Conservation (phyloP, 2,113 vertebrate species). For the Catharus minimus region DNA sequence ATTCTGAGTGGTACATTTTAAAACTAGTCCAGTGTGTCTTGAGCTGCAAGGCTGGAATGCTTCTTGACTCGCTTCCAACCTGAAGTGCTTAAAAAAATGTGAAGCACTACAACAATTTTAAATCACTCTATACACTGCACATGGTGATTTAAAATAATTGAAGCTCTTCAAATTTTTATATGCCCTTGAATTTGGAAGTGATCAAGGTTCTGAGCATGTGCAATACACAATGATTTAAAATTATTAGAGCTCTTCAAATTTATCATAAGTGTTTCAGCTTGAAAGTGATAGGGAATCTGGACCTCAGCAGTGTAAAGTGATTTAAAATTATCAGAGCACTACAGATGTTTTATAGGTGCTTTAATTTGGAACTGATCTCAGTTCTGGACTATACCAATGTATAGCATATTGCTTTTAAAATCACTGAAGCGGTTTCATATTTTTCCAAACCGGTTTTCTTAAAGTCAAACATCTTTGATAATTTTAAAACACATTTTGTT, state of each 20-base stretch:
- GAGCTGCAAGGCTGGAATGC: constrained; percentile 53
- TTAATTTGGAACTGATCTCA: constrained; percentile 65
- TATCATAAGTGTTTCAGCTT: constrained; percentile 68
- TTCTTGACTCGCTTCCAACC: constrained; percentile 74
- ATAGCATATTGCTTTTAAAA: constrained; percentile 41
- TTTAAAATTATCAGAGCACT: constrained; percentile 71
- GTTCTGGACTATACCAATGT: constrained; percentile 45
- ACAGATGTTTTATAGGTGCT: constrained; percentile 70
- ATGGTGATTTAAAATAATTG: constrained; percentile 84
- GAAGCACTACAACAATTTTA: constrained; percentile 80
- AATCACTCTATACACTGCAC: constrained; percentile 73
- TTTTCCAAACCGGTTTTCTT: constrained; percentile 26
- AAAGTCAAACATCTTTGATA: constrained; percentile 47
- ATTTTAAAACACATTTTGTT: constrained; percentile 55
- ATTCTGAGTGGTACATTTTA: constrained; percentile 18
- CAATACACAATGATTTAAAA: constrained; percentile 72
- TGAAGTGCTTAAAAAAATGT: constrained; percentile 78
- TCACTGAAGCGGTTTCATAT: neutral
- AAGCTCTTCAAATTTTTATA: constrained; percentile 83
- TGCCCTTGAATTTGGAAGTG: constrained; percentile 78
- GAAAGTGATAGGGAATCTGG: constrained; percentile 68
- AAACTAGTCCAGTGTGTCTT: constrained; percentile 51
- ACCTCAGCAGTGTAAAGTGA: constrained; percentile 55
- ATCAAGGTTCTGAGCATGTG: constrained; percentile 73
- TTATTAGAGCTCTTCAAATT: constrained; percentile 76